Evolutionary conservation across 2,888 invertebrate genomes (phyloP).

Genomic region (Drosophila meridiana): DNA sequence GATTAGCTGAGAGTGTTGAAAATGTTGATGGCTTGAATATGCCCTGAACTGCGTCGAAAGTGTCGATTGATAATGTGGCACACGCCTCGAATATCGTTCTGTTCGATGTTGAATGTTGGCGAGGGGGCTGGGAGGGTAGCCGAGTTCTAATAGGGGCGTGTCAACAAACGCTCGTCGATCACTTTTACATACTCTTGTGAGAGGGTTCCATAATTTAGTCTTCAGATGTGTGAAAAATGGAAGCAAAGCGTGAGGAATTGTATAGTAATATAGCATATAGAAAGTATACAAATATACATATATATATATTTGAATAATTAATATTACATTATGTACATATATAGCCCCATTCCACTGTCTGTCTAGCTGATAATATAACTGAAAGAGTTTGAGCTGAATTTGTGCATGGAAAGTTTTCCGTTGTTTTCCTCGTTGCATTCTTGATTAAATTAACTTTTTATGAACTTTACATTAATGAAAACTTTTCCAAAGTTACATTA

Average conservation of each 20-base stretch:
- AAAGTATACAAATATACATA: neutral
- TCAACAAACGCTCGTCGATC: constrained; percentile 15
- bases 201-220: neutral
- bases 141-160: constrained; percentile 2
- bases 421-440: neutral
- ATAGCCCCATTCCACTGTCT: neutral
- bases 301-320: neutral
- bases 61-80: constrained; percentile 68
- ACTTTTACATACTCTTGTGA: neutral
- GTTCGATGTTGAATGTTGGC: neutral
- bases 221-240: neutral
- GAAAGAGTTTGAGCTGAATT: neutral
- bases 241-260: neutral
- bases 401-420: neutral
- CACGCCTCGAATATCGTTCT: constrained; percentile 44
- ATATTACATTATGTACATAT: too few relatives aligned
- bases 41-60: constrained; percentile 32
- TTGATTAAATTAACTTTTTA: neutral
- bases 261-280: neutral
- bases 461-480: neutral
- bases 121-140: neutral
- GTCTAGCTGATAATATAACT: neutral
- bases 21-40: constrained; percentile 53
- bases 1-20: constrained; percentile 73
- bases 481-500: neutral